Conservation (phyloP, 2,113 vertebrate genomes). For the Xenopus laevis region DNA sequence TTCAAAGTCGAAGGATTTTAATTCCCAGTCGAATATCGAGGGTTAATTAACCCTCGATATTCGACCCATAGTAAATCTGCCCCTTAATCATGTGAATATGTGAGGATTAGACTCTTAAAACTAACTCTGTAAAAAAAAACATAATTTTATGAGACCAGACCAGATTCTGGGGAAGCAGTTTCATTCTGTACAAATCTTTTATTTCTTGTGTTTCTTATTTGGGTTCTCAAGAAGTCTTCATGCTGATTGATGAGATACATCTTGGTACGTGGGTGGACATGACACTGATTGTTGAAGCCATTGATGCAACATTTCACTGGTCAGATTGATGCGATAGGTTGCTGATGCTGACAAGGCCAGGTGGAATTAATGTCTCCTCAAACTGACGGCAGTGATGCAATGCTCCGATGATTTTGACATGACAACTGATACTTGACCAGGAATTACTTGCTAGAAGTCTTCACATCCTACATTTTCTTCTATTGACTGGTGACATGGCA, state of each 20-base stretch:
- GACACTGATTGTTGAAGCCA: conserved; percentile 41
- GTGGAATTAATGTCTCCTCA: conserved; percentile 30
- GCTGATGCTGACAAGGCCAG: conserved; percentile 22
- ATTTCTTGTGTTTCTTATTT: conserved; percentile 18
- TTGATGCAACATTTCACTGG: conserved; percentile 35
- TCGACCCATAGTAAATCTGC: too few relatives aligned
- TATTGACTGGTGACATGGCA: conserved; percentile 32
- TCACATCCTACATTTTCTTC: conserved; percentile 14
- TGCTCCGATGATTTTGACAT: conserved; percentile 30
- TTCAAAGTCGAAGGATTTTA: too few relatives aligned
- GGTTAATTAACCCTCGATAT: too few relatives aligned
- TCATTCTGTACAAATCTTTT: conserved; percentile 12
- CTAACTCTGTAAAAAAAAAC: background rate
- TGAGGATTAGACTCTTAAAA: background rate
- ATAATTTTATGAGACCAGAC: background rate
- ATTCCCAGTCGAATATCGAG: too few relatives aligned
- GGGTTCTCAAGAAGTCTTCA: conserved; percentile 13
- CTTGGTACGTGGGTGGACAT: conserved; percentile 3
- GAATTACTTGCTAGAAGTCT: conserved; percentile 16
- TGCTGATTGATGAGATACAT: conserved; percentile 41
- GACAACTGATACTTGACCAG: conserved; percentile 35
- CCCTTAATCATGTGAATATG: too few relatives aligned
- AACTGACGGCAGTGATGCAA: conserved; percentile 21
- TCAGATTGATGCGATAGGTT: conserved; percentile 35
- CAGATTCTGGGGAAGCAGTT: background rate